Evolutionary conservation across 2,797 vertebrate genomes (phyloP), one percentile per base, ranked within the genome.

Genomic region (Propithecus perrieri): DNA sequence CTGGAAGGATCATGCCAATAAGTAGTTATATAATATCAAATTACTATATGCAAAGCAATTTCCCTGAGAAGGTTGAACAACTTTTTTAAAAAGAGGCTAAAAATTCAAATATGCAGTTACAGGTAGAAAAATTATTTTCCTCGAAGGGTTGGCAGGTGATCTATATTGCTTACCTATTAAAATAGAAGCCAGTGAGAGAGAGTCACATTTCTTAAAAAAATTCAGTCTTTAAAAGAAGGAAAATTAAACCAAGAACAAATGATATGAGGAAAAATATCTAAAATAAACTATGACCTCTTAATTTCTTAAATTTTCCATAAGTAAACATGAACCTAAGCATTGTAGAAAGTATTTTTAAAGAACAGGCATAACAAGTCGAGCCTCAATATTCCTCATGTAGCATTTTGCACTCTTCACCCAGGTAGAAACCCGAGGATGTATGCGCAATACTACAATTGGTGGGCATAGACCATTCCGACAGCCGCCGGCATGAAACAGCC

Each of bases 301-400:
- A 63, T 43, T 14, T 53, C 12, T 72, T 48, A 3, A 30, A 9
- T 26, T 57, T 87, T 33, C 43, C 28, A 0, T 10, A 26, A 61
- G 61, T 0, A 4, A 57, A n/a, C 28, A 2, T 1, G 18, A 13
- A 5, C 33, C 5, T 6, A 22, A 48, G 41, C 2, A 0, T 0
- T 2, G 10, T 18, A 5, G 50, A 43, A 55, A 22, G 28, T 2
- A 11, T 30, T 41, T 65, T 50, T 24, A 28, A 81, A 26, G n/a
- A 57, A 33, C n/a, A 0, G 12, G 17, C 28, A 2, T 7, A n/a
- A 10, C 1, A 1, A 1, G 3, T 17, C 46, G 10, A 3, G 4
- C 6, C 11, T 76, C 35, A 0, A 0, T 46, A 5, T 18, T 46
- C 53, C n/a, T 91, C 7, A 17, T 1, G 1, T 4, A 38, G 12